Evolutionary conservation across 2,888 invertebrate species (phyloP).

Genomic region (Antheraea assamensis): DNA sequence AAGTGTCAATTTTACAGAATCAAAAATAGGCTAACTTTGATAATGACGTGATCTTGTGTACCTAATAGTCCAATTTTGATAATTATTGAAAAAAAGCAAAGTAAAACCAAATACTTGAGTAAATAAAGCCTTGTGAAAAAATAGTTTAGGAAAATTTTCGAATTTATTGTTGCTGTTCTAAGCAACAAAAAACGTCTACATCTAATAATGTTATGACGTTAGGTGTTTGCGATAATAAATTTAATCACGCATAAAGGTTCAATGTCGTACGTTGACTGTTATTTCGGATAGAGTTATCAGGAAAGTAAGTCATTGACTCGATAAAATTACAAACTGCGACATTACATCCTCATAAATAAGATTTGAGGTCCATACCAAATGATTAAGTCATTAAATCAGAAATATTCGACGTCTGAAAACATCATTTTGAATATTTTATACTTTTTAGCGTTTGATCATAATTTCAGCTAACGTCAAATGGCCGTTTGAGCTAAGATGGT

Average conservation of each 20-base stretch:
- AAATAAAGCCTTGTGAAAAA: background rate
- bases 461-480: no score
- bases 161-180: background rate
- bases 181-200: background rate
- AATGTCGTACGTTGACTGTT: constrained; percentile 25
- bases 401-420: background rate
- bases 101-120: no score
- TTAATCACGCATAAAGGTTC: constrained; percentile 22
- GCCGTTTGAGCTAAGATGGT: no score
- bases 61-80: no score
- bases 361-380: background rate
- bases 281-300: constrained; percentile 21
- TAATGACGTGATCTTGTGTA: no score
- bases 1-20: no score
- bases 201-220: background rate
- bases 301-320: constrained; percentile 16
- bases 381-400: background rate
- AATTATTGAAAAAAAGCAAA: no score
- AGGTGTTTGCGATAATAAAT: constrained; percentile 2
- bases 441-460: no score
- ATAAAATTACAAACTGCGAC: background rate
- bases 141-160: background rate
- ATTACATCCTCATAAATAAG: background rate
- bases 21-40: no score
- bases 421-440: no score